Base-by-base conservation (phyloP, 2,888 invertebrate genomes). In the Pseudococcus longispinus region DNA sequence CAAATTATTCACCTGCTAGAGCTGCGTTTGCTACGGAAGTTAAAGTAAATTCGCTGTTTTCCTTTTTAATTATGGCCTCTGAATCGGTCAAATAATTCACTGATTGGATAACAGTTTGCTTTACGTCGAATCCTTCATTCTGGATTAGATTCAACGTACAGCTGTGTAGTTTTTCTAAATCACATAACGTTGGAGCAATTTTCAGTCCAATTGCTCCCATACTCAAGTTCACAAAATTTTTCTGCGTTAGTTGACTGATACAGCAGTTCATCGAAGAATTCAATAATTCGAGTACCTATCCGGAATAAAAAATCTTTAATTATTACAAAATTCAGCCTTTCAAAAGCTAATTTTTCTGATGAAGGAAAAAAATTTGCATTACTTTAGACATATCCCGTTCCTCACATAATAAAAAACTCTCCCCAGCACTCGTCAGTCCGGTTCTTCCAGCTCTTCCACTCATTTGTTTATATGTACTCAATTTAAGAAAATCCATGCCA, bases 401-500 rank as follows among this genome's bases (percentile, higher is more conserved):
- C 87, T 93, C 92, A 89, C 95, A 94, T 60, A 98, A 94, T n/a
- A 97, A 91, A 90, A 97, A 95, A 90, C 97, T 97, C 90, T 98
- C 98, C 60, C 97, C 92, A 89, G 95, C 97, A 11, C 93, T 92
- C 46, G 95, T 95, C 89, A 96, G 92, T 0, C 98, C 98, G 0
- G 98, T 96, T 88, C 98, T 93, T 0, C 98, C 98, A 6, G 98
- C 98, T 85, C 98, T 92, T 1, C 98, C 98, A 86, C 94, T 94
- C 98, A 99, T 99, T 93, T 99, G 99, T 88, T 97, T 95, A 91
- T 99, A 99, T 88, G 94, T 93, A 88, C 95, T 94, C 32, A 95
- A 92, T 84, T 94, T 93, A 88, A 98, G 91, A 90, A 95, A 94
- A 26, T 93, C 93, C 55, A 92, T 92, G 0, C 96, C 98, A 77